A percentile compares a stretch with the other conserved stretches of the same genome.
Conservation (phyloP, 2,888 invertebrate genomes). For the Autographa pulchrina region DNA sequence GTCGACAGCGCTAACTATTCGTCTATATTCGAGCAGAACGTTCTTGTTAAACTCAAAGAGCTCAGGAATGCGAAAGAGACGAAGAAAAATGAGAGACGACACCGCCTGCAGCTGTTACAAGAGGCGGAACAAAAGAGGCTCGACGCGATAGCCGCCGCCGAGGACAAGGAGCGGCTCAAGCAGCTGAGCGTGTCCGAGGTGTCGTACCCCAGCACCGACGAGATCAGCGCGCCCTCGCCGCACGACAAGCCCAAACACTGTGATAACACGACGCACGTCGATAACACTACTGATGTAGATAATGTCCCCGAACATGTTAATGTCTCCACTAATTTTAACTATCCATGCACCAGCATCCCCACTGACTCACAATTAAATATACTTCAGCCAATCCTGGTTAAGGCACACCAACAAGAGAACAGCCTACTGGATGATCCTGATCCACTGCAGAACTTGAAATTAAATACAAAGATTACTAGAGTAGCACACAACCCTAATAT, state of each 20-base stretch:
- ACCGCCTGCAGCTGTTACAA: constrained; percentile 90
- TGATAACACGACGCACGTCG: constrained; percentile 72
- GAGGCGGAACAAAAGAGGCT: constrained; percentile 88
- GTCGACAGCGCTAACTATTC: constrained; percentile 90
- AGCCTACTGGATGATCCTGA: constrained; percentile 85
- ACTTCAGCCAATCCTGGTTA: constrained; percentile 84
- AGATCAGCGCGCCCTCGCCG: constrained; percentile 87
- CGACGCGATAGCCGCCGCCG: constrained; percentile 85
- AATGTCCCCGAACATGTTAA: constrained; percentile 65
- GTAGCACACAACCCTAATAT: constrained; percentile 78
- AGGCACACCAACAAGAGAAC: constrained; percentile 74
- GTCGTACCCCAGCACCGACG: constrained; percentile 90
- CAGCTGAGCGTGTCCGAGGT: constrained; percentile 89
- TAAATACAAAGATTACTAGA: constrained; percentile 75
- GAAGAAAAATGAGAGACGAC: constrained; percentile 90
- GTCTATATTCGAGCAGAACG: constrained; percentile 91
- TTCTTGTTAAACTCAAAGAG: constrained; percentile 92
- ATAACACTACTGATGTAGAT: constrained; percentile 65
- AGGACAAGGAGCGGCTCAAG: constrained; percentile 87
- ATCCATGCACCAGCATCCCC: constrained; percentile 64
- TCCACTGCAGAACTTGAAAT: constrained; percentile 79
- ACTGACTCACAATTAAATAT: constrained; percentile 78
- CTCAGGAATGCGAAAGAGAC: constrained; percentile 91
- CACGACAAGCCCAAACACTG: constrained; percentile 82
- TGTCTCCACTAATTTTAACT: constrained; percentile 62